Base-by-base conservation (phyloP, 2,113 vertebrate genomes). In the Gasterosteus aculeatus region DNA sequence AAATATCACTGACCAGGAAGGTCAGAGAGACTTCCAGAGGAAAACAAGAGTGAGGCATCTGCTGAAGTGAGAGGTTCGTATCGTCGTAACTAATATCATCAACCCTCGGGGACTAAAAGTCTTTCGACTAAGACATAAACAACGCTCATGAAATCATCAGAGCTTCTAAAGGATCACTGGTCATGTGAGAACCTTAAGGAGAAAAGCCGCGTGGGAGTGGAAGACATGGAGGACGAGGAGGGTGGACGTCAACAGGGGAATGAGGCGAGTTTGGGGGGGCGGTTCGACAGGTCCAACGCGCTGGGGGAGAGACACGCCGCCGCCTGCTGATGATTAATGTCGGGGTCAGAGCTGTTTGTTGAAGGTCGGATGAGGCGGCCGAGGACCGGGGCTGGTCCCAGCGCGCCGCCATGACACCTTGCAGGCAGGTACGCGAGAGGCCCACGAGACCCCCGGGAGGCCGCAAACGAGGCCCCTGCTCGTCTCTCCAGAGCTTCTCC, bases 311-410 rank as follows among this genome's bases (percentile, higher is more conserved):
- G 75, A 79, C 61, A 74, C 68, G 31, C 10, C 2, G 62, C 69
- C 41, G 74, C 75, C 79, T 74, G 72, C 69, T 16, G 46, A 86
- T 88, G 87, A 88, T 88, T 84, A 84, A 88, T 88, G 87, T 77
- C n/a, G 69, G 42, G 75, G 81, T 81, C 42, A 42, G 63, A 69
- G 54, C 22, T 19, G 78, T 68, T 84, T 72, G 75, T 35, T 87
- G 78, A 81, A 81, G 85, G 80, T 80, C 14, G 60, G 60, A 29
- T 26, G 65, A 77, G 51, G 82, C 54, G 29, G 69, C 60, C 49
- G 61, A 60, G 66, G 78, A 65, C 65, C 29, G 49, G 51, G 42
- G 33, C 39, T 14, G 35, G 72, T 77, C 72, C 79, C 72, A 66
- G 53, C 60, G 53, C 19, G 38, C 59, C 53, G 10, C 69, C 31